Conservation (phyloP, 2,888 invertebrate genomes). For the Sericinus montela region DNA sequence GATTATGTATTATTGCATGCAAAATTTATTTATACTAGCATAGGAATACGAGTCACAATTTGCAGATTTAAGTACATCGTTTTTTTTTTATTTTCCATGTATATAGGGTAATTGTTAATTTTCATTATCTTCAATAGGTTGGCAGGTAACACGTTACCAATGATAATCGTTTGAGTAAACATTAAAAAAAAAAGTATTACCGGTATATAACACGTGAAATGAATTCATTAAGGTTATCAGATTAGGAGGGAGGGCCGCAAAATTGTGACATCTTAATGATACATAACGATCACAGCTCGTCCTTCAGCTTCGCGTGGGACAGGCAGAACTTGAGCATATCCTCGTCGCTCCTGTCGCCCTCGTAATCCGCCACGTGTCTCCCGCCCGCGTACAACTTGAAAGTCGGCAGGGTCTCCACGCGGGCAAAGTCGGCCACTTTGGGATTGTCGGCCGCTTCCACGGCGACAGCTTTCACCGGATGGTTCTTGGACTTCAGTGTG, state of each 20-base stretch:
- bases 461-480: conserved; percentile 69
- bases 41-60: neutral
- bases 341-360: conserved; percentile 73
- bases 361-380: conserved; percentile 73
- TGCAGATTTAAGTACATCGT: neutral
- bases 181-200: too few relatives aligned
- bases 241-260: too few relatives aligned
- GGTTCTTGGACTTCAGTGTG: conserved; percentile 55
- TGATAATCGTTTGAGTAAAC: too few relatives aligned
- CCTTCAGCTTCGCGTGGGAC: conserved; percentile 46
- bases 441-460: conserved; percentile 84
- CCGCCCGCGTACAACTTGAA: conserved; percentile 81
- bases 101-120: too few relatives aligned
- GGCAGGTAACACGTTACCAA: too few relatives aligned
- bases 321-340: conserved; percentile 77
- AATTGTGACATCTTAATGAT: too few relatives aligned
- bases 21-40: neutral
- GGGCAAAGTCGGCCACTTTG: conserved; percentile 77
- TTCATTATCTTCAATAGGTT: too few relatives aligned
- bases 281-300: conserved; percentile 52
- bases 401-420: conserved; percentile 83
- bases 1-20: neutral
- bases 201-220: too few relatives aligned
- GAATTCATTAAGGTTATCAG: too few relatives aligned
- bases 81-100: too few relatives aligned